Evolutionary conservation across 2,888 invertebrate genomes (phyloP).

Genomic region (Hybos culiciformis): DNA sequence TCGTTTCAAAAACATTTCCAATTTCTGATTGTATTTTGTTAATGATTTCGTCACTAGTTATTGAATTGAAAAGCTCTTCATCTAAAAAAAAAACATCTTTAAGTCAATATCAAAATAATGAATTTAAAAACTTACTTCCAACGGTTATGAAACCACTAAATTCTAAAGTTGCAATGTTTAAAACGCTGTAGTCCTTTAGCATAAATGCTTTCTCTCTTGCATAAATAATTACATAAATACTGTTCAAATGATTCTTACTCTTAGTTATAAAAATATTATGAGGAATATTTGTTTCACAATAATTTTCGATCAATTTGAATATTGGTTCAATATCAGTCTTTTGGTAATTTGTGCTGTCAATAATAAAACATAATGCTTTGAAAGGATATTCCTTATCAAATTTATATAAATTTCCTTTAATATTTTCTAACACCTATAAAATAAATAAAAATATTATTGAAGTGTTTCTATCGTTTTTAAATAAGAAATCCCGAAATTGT

Average conservation of each 20-base stretch:
- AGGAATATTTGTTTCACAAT: constrained; percentile 49
- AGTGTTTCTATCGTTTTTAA: no score
- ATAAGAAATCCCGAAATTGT: no score
- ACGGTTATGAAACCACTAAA: constrained; percentile 61
- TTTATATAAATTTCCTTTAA: constrained; percentile 41
- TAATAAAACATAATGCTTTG: constrained; percentile 55
- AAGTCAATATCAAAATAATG: no score
- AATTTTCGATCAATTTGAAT: constrained; percentile 36
- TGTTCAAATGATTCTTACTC: constrained; percentile 14
- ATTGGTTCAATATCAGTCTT: constrained; percentile 16
- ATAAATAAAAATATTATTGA: no score
- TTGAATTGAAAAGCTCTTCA: constrained; percentile 16
- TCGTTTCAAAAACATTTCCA: constrained; percentile 20
- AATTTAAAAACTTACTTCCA: constrained; percentile 39
- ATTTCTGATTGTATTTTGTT: constrained; percentile 22
- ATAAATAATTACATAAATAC: constrained; percentile 50
- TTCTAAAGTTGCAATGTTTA: constrained; percentile 64
- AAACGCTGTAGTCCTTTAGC: constrained; percentile 41
- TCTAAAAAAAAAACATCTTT: constrained; percentile 16
- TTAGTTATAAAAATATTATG: constrained; percentile 60
- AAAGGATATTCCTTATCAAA: constrained; percentile 44
- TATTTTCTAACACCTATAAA: constrained; percentile 41
- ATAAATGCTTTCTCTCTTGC: constrained; percentile 44
- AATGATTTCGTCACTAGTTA: constrained; percentile 22
- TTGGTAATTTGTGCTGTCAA: constrained; percentile 6